phyloP scores from a whole-genome alignment of 2,797 vertebrate genomes.

The Setipinna tenuifilis region DNA sequence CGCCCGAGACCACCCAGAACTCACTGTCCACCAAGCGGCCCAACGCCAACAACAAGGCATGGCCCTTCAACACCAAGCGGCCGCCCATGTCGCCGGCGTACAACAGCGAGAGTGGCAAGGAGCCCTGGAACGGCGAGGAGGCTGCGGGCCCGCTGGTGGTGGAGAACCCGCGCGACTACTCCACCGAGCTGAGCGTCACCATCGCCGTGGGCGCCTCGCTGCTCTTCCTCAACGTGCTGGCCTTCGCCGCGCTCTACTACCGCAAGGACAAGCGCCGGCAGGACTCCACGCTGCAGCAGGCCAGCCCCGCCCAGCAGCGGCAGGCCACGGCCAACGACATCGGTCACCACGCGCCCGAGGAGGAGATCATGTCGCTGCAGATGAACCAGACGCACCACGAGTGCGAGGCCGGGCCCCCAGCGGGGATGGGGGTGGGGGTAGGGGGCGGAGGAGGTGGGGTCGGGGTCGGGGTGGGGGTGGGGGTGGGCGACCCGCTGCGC shows the following conservation, averaged over 20 bases:
- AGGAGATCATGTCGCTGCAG: slow-evolving; percentile 96
- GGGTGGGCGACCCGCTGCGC: slow-evolving; percentile 77
- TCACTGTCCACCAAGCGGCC: slow-evolving; percentile 91
- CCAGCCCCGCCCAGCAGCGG: slow-evolving; percentile 88
- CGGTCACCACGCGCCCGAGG: slow-evolving; percentile 85
- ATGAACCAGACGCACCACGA: slow-evolving; percentile 92
- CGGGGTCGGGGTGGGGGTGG: slow-evolving; percentile 59
- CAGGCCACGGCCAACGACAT: slow-evolving; percentile 83
- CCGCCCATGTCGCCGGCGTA: slow-evolving; percentile 93
- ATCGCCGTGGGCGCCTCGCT: slow-evolving; percentile 96
- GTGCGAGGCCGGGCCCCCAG: slow-evolving; percentile 81
- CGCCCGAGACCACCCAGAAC: slow-evolving; percentile 92
- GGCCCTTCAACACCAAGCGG: slow-evolving; percentile 91
- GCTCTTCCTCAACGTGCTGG: slow-evolving; percentile 95
- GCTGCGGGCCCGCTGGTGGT: slow-evolving; percentile 85
- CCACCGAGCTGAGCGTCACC: slow-evolving; percentile 96
- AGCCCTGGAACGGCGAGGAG: slow-evolving; percentile 87
- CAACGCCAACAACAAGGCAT: slow-evolving; percentile 81
- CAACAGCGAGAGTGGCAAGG: slow-evolving; percentile 88
- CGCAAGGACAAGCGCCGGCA: slow-evolving; percentile 97
- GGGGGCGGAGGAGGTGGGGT: slow-evolving; percentile 54
- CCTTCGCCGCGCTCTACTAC: slow-evolving; percentile 96
- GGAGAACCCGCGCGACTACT: slow-evolving; percentile 95
- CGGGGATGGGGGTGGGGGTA: slow-evolving; percentile 47
- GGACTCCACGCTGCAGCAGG: slow-evolving; percentile 87